These are phyloP conservation scores for Volucella zonaria DNA, from an alignment of 2,888 invertebrate genomes.

Conservation along the genomic window DNA sequence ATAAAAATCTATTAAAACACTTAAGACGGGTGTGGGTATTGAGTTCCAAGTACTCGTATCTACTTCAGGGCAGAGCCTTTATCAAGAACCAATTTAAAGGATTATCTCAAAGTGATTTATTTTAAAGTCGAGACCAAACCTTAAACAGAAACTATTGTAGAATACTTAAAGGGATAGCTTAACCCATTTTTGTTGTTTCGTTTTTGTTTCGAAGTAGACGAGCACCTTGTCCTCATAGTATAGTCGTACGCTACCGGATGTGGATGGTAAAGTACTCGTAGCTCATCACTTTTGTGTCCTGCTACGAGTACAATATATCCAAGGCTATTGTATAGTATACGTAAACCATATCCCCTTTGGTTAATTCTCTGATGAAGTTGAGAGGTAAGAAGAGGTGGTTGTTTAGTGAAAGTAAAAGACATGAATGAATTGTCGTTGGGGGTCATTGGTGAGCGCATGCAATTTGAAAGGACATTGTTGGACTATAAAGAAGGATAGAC, in stretches of 20 bases:
- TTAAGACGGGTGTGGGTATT: constrained; percentile 17
- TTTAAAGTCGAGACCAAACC: constrained; percentile 31
- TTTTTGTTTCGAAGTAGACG: not conserved
- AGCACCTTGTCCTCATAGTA: not conserved
- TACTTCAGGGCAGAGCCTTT: constrained; percentile 2
- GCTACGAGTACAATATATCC: not conserved
- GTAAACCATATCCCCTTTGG: constrained; percentile 1
- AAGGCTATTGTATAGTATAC: constrained; percentile 21
- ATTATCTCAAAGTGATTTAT: constrained; percentile 53
- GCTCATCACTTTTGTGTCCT: constrained; percentile 45
- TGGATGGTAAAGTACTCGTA: constrained; percentile 21
- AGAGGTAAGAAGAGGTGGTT: not conserved
- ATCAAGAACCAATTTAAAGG: constrained; percentile 20
- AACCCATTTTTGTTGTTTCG: constrained; percentile 29
- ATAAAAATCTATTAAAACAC: constrained; percentile 38
- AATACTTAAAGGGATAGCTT: constrained; percentile 22
- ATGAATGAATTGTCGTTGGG: constrained; percentile 44
- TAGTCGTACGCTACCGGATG: constrained; percentile 9
- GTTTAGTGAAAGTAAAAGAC: constrained; percentile 8
- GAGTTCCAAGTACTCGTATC: not conserved
- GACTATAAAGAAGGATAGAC: not conserved
- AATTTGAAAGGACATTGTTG: constrained; percentile 31
- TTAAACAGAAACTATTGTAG: not conserved
- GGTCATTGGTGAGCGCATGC: constrained; percentile 13
- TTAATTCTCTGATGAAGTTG: not conserved